These are phyloP conservation scores for Oreochromis spilurus DNA, from an alignment of 2,113 vertebrate species.

Conservation along the genomic window DNA sequence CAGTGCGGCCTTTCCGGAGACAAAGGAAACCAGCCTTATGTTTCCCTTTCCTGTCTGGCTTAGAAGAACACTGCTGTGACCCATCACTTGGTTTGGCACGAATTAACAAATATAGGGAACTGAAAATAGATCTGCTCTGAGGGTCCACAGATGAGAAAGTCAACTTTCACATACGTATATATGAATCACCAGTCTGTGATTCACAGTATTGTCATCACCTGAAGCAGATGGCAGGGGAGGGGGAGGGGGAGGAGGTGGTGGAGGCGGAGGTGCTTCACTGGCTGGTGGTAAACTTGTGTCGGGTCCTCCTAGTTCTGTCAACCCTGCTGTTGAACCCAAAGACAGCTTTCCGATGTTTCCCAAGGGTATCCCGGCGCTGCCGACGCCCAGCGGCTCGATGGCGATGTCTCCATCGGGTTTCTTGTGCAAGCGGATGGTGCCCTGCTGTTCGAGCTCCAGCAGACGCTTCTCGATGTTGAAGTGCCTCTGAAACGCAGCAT, in stretches of 20 bases:
- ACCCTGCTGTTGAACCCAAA: slow-evolving; percentile 14
- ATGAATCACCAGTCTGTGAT: background rate
- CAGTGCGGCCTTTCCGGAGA: background rate
- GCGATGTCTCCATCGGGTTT: slow-evolving; percentile 74
- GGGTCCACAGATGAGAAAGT: background rate
- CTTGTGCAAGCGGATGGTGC: slow-evolving; percentile 74
- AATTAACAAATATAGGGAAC: background rate
- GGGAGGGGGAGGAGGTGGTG: slow-evolving; percentile 80
- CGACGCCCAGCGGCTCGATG: slow-evolving; percentile 60
- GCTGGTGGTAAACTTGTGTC: slow-evolving; percentile 63
- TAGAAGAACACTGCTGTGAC: background rate
- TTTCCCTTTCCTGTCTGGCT: slow-evolving; percentile 68
- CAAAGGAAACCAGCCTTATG: slow-evolving; percentile 54
- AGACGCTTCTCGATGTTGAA: slow-evolving; percentile 78
- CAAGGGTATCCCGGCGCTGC: slow-evolving; percentile 29
- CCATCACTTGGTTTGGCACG: slow-evolving; percentile 26
- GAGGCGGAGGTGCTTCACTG: slow-evolving; percentile 67
- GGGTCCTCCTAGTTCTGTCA: slow-evolving; percentile 29
- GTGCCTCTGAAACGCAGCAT: slow-evolving; percentile 85
- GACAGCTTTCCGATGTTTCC: slow-evolving; percentile 43
- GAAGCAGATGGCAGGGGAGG: slow-evolving; percentile 78
- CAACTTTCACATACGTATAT: slow-evolving; percentile 14
- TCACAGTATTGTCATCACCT: slow-evolving; percentile 43
- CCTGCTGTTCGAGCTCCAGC: slow-evolving; percentile 72
- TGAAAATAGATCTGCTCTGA: slow-evolving; percentile 25